Percentiles rank a stretch among this genome's conserved stretches.
These are phyloP conservation scores for Hipposideros larvatus DNA, from an alignment of 2,797 vertebrate species.

Conservation along the genomic window DNA sequence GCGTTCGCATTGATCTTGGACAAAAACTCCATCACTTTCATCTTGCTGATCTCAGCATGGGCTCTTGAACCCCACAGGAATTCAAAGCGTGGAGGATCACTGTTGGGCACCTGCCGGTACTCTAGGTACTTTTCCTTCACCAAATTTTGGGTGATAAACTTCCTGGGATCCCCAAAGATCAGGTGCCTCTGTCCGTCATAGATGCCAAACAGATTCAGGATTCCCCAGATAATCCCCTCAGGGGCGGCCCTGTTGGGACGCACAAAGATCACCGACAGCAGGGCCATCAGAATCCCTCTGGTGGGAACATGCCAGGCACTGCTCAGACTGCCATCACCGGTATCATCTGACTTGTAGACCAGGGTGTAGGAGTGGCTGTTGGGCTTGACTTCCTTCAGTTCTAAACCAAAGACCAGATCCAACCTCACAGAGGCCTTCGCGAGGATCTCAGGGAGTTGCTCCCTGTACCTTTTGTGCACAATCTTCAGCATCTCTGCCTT, in stretches of 20 bases:
- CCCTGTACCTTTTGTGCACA: not conserved
- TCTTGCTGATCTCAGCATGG: too few species aligned
- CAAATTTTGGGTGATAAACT: conserved; percentile 53
- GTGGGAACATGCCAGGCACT: not conserved
- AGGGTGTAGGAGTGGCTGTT: not conserved
- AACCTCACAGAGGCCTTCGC: not conserved
- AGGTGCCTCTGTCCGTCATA: not conserved
- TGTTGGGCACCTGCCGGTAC: too few species aligned
- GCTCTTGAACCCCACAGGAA: too few species aligned
- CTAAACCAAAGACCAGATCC: not conserved
- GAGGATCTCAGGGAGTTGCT: not conserved
- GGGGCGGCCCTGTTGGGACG: rapidly evolving
- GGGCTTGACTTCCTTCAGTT: conserved; percentile 2
- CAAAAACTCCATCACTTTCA: not conserved
- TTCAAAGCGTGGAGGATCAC: too few species aligned
- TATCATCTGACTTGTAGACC: not conserved
- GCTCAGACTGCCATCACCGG: rapidly evolving
- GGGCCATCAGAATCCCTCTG: conserved; percentile 40
- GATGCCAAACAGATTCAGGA: not conserved
- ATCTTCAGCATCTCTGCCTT: not conserved
- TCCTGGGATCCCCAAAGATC: not conserved
- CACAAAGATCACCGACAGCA: conserved; percentile 45
- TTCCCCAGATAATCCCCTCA: conserved; percentile 17
- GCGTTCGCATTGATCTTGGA: not conserved
- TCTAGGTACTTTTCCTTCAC: not conserved